Conservation (phyloP, 2,113 vertebrate genomes). For the Cercopithecus mona region DNA sequence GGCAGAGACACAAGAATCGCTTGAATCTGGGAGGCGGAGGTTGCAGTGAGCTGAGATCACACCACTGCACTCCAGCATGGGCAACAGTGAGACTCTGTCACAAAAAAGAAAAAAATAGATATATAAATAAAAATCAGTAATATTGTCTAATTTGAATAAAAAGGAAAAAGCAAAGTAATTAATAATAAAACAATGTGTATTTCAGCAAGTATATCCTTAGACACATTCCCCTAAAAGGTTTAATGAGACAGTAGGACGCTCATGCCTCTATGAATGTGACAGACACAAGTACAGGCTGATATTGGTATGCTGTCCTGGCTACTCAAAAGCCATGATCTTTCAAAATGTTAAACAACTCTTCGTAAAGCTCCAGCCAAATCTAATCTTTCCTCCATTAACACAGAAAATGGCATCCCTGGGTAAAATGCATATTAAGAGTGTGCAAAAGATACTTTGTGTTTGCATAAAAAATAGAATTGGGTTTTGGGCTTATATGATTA, state of each 20-base stretch:
- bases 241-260: background rate
- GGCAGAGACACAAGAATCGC: no score
- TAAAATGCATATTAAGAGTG: background rate
- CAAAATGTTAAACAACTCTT: background rate
- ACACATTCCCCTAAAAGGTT: background rate
- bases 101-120: no score
- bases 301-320: background rate
- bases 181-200: conserved; percentile 17
- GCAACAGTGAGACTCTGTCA: no score
- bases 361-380: background rate
- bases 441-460: background rate
- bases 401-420: background rate
- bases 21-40: no score
- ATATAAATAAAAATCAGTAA: background rate
- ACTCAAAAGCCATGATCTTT: background rate
- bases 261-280: background rate
- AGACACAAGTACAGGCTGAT: background rate
- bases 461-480: background rate
- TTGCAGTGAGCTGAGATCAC: no score
- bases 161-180: background rate
- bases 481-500: background rate
- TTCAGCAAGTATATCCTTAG: background rate
- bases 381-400: background rate
- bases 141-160: background rate
- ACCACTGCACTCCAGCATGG: no score